Conservation (phyloP, 2,113 vertebrate genomes). For the Dasyornis broadbenti region DNA sequence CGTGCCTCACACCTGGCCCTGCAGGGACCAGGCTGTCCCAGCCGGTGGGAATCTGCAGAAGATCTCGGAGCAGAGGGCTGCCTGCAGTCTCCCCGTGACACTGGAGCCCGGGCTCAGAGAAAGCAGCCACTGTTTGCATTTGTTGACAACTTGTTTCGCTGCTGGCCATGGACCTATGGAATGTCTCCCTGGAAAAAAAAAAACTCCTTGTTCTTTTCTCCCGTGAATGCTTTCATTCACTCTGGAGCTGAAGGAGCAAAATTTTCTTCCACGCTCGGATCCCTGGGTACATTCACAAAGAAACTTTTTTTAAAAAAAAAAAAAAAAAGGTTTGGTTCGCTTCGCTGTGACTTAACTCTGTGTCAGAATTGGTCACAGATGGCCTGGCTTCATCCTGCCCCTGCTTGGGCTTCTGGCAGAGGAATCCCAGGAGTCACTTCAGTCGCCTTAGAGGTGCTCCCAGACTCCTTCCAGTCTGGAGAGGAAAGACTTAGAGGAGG, state of each 20-base stretch:
- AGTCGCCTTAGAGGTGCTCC: neutral
- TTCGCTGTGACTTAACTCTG: neutral
- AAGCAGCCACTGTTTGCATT: constrained; percentile 28
- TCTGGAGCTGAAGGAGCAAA: constrained; percentile 23
- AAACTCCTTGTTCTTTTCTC: neutral
- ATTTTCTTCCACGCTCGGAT: constrained; percentile 21
- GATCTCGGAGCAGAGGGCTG: neutral
- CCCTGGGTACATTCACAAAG: constrained; percentile 6
- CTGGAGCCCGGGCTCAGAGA: neutral
- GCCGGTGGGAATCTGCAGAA: neutral
- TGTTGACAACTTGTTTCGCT: constrained; percentile 24
- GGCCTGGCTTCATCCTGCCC: neutral
- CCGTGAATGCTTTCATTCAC: constrained; percentile 55
- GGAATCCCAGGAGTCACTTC: neutral
- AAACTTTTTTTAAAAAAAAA: neutral
- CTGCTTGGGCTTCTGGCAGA: neutral
- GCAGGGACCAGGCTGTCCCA: neutral
- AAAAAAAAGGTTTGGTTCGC: neutral
- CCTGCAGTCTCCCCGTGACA: neutral
- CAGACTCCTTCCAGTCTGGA: neutral
- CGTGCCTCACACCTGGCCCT: neutral
- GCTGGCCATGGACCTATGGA: constrained; percentile 46
- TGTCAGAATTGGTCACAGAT: neutral
- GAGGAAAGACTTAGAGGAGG: neutral
- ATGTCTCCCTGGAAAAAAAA: constrained; percentile 34